Evolutionary conservation across 2,113 vertebrate species (phyloP).

Genomic region (Cavia porcellus): DNA sequence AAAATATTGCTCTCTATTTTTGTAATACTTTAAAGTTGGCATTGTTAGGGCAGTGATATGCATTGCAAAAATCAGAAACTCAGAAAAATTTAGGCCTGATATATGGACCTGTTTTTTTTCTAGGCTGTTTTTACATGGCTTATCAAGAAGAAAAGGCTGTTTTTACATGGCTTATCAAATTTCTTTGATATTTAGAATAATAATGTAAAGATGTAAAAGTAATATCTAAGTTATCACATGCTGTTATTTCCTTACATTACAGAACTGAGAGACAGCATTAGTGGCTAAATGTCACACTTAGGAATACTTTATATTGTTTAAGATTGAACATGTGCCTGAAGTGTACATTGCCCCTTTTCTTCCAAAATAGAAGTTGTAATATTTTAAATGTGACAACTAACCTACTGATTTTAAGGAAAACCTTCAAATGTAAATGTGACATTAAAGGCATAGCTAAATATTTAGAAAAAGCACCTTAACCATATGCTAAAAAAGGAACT

Average conservation of each 20-base stretch:
- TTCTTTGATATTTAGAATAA: constrained; percentile 63
- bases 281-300: constrained; percentile 63
- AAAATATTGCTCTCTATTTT: neutral
- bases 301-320: constrained; percentile 62
- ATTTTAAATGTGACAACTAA: constrained; percentile 73
- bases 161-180: constrained; percentile 53
- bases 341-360: constrained; percentile 49
- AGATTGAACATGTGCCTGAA: constrained; percentile 66
- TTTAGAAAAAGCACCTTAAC: constrained; percentile 5
- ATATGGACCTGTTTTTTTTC: neutral
- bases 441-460: constrained; percentile 46
- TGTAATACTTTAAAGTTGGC: neutral
- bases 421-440: constrained; percentile 41
- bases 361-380: constrained; percentile 28
- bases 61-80: constrained; percentile 49
- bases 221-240: constrained; percentile 66
- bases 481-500: neutral
- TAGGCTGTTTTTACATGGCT: constrained; percentile 37
- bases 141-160: neutral
- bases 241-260: constrained; percentile 68
- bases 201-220: constrained; percentile 61
- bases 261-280: constrained; percentile 60
- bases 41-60: neutral
- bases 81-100: neutral
- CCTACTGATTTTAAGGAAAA: constrained; percentile 9